phyloP scores from a whole-genome alignment of 2,797 vertebrate species.

The Centroberyx gerrardi region DNA sequence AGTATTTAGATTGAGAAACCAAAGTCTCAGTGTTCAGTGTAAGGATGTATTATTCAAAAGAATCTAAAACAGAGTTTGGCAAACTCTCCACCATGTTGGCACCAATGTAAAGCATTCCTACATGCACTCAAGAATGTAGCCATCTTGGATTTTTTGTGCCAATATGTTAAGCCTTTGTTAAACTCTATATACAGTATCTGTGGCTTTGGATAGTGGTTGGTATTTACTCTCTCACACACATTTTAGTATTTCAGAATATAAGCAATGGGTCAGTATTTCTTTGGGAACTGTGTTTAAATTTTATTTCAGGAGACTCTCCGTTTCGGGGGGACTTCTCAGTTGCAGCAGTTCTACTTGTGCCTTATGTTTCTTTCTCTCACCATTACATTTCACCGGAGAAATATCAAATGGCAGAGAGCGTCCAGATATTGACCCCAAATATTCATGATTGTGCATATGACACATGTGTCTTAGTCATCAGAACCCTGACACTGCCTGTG shows the following conservation, averaged over 20 bases:
- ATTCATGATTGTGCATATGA: constrained; percentile 72
- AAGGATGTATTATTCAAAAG: constrained; percentile 70
- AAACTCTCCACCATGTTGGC: constrained; percentile 74
- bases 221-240: constrained; percentile 52
- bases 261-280: constrained; percentile 76
- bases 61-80: constrained; percentile 70
- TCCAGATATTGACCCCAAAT: constrained; percentile 63
- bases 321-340: constrained; percentile 71
- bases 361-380: constrained; percentile 88
- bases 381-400: constrained; percentile 80
- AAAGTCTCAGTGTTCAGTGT: constrained; percentile 81
- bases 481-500: constrained; percentile 62
- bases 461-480: constrained; percentile 70
- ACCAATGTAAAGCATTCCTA: constrained; percentile 77
- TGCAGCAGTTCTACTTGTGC: constrained; percentile 86
- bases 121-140: constrained; percentile 82
- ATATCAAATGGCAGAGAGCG: constrained; percentile 64
- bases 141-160: constrained; percentile 70
- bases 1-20: constrained; percentile 83
- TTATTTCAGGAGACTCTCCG: constrained; percentile 62
- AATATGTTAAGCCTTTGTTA: constrained; percentile 70
- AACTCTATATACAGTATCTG: constrained; percentile 69
- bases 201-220: constrained; percentile 68
- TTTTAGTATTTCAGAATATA: constrained; percentile 56
- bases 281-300: constrained; percentile 58